A percentile compares a stretch with the other conserved stretches of the same genome.
phyloP scores from a whole-genome alignment of 2,797 vertebrate species.

The Tinamus major region DNA sequence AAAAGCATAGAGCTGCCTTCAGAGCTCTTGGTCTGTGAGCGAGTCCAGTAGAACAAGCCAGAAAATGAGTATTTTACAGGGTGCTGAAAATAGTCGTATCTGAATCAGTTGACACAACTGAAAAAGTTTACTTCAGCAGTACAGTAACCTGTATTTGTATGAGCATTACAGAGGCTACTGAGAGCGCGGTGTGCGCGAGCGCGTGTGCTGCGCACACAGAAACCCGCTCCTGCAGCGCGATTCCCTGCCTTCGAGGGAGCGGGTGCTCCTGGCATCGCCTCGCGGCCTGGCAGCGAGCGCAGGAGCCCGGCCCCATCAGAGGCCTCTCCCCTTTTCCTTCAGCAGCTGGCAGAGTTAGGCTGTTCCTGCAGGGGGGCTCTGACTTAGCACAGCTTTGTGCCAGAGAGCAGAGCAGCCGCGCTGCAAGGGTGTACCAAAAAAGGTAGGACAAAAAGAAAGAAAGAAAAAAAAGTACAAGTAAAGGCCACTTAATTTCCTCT shows the following conservation, averaged over 20 bases:
- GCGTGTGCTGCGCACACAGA: background rate
- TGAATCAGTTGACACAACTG: background rate
- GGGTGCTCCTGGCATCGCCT: conserved; percentile 12
- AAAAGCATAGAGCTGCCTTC: background rate
- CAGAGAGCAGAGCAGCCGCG: background rate
- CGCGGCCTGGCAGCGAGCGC: background rate
- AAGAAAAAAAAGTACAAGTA: background rate
- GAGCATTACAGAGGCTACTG: background rate
- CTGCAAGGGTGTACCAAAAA: background rate
- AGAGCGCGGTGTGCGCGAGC: background rate
- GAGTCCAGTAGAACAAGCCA: background rate
- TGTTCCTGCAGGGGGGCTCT: conserved; percentile 37
- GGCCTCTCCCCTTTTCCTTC: conserved; percentile 67
- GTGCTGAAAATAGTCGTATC: background rate
- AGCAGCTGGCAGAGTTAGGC: conserved; percentile 68
- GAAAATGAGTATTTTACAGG: background rate
- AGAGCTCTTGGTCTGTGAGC: background rate
- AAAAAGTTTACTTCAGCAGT: background rate
- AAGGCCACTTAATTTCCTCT: background rate
- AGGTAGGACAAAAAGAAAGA: too few relatives aligned
- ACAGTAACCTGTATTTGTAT: background rate
- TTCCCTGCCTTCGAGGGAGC: conserved; percentile 15
- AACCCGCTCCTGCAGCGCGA: background rate
- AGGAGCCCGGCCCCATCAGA: background rate
- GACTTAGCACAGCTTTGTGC: conserved; percentile 36